Base-by-base conservation (phyloP, 2,797 vertebrate species). In the Champsocephalus gunnari region DNA sequence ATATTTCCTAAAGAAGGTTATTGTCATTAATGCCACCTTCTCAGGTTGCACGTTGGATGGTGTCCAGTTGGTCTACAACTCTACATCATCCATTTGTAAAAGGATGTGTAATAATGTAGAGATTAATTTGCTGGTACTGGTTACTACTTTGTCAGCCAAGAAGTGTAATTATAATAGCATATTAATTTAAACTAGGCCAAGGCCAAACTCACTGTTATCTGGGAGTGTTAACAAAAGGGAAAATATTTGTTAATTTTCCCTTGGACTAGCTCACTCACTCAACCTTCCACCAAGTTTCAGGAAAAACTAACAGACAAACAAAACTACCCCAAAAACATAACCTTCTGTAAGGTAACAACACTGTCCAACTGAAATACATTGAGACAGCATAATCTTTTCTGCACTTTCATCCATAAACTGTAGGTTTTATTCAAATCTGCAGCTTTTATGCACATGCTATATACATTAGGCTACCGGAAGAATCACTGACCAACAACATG, bases 1-100 rank as follows among this genome's bases (percentile, higher is more conserved):
- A 75, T 19, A 55, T 50, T 49, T 83, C 58, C 65, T 75, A 1
- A 79, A 75, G 59, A 60, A 65, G 60, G 75, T 72, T 73, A 69
- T 66, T 60, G 76, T 71, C 62, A 80, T 78, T 71, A 80, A 83
- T 60, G 60, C 57, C 19, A 44, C 45, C 45, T 73, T 58, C 55
- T 71, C 38, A 7, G 21, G 54, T 41, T 44, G 32, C 47, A 57
- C 9, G 1, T 21, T 13, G 21, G 5, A 10, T 5, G 14, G 51
- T 49, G 12, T 24, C 11, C 11, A 43, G 12, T 44, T 48, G n/a
- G 24, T 38, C 34, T 38, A 38, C 34, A 38, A 9, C 34, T 38
- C 34, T 38, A 38, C 34, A 38, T 38, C 34, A 32, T 59, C n/a
- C 55, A 56, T 21, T 44, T 67, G 44, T 24, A 54, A 38, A 8